Evolutionary conservation across 2,888 invertebrate genomes (phyloP), one percentile per base, ranked within the genome.

Genomic region (Amaurobius ferox): DNA sequence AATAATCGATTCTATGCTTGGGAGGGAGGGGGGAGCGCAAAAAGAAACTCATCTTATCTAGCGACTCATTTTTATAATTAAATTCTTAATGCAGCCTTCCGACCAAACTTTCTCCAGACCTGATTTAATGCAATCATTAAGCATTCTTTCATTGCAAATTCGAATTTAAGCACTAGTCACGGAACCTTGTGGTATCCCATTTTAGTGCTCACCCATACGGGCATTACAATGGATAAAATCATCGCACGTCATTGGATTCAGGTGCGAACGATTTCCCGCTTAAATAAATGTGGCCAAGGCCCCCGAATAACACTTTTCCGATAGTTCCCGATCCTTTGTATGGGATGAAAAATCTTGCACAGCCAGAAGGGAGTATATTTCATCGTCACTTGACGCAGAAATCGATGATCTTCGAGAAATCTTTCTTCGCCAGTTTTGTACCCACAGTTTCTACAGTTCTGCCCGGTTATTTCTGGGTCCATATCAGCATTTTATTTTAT

Each of bases 371-470:
- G 62, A 64, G 76, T 74, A 81, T 81, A 76, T 81, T 81, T 81
- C 81, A 81, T 81, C 74, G 74, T 44, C 40, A 68, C 64, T 67
- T 81, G 81, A 81, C 81, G 76, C 64, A 81, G 76, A 80, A 81
- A 81, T 81, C 81, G 71, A 81, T 80, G 62, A 68, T 39, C 55
- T 55, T 55, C 19, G 55, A 55, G 55, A 55, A 55, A 55, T 55
- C 55, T 55, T 55, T 55, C 55, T 55, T 23, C 55, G 55, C 23
- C 55, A 55, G 55, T 55, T n/a, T 55, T 55, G 55, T 55, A 55
- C 3, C 55, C 19, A 19, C 55, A 19, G 55, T 55, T 55, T 55
- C 55, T 55, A 23, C 23, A 13, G 44, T 23, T 55, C 13, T 55
- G 19, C 23, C 5, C 23, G 2, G 3, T 23, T 16, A 16, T 11